Evolutionary conservation across 2,113 vertebrate species (phyloP).

Genomic region (Aegithalos caudatus): DNA sequence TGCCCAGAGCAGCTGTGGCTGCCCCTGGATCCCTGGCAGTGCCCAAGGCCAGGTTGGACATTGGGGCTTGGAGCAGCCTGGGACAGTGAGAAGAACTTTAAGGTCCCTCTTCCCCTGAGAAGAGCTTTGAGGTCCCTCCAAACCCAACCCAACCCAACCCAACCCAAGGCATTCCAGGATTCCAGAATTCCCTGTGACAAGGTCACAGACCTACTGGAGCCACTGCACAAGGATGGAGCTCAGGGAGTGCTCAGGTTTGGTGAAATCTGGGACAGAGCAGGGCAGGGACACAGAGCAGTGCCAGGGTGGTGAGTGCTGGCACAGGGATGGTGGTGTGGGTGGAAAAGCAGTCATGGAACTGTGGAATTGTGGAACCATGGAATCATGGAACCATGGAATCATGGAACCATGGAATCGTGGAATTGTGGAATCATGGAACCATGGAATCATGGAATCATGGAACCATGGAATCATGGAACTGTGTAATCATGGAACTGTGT

Average conservation of each 20-base stretch:
- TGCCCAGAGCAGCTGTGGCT: background rate
- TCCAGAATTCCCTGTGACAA: fast-evolving
- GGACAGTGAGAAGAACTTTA: background rate
- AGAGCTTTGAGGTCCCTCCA: background rate
- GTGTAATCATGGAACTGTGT: too few relatives aligned
- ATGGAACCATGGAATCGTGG: background rate
- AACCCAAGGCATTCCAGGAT: background rate
- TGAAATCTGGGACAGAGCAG: background rate
- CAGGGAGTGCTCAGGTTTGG: too few relatives aligned
- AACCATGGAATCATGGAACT: too few relatives aligned
- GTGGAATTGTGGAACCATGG: background rate
- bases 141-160: background rate
- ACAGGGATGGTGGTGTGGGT: too few relatives aligned
- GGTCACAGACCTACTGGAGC: background rate
- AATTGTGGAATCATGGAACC: background rate
- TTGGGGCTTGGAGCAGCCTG: background rate
- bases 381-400: background rate
- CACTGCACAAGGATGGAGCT: fast-evolving
- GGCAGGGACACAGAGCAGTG: background rate
- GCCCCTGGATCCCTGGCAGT: background rate
- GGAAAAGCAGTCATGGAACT: background rate
- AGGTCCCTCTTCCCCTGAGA: background rate
- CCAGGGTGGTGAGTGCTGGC: background rate
- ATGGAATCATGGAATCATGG: too few relatives aligned
- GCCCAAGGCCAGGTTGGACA: background rate